Conservation (phyloP, 2,888 invertebrate species). For the Clivina fossor region DNA sequence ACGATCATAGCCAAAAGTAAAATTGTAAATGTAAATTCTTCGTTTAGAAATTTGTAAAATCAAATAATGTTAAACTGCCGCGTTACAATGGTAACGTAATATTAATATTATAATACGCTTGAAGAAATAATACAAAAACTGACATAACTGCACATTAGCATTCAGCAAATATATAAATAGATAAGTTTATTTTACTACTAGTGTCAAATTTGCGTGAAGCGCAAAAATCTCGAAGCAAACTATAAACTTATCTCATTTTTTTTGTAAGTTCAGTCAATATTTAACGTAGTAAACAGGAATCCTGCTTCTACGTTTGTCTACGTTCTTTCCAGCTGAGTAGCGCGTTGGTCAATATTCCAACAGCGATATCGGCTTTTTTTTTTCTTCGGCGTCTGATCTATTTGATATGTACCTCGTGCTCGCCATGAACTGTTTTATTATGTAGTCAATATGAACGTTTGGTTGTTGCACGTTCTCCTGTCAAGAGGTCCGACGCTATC, state of each 20-base stretch:
- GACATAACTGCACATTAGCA: too few species aligned
- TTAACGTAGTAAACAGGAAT: slow-evolving; percentile 3
- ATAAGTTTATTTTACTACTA: too few species aligned
- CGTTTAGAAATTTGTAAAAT: too few species aligned
- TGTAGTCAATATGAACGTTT: slow-evolving; percentile 26
- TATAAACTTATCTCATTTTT: slow-evolving; percentile 21
- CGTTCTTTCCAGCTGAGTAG: neutral
- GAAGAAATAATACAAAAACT: too few species aligned
- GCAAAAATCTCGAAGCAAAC: slow-evolving; percentile 19
- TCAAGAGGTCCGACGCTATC: slow-evolving; percentile 22
- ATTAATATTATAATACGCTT: too few species aligned
- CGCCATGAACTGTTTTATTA: slow-evolving; percentile 31
- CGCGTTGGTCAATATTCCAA: slow-evolving; percentile 29
- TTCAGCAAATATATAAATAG: too few species aligned
- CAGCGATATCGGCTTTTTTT: slow-evolving; percentile 22
- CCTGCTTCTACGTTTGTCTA: neutral
- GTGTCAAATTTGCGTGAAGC: too few species aligned
- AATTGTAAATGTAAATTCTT: too few species aligned
- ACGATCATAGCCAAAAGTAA: too few species aligned
- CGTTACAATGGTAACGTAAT: too few species aligned
- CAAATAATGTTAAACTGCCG: too few species aligned
- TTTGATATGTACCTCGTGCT: slow-evolving; percentile 30
- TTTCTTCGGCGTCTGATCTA: slow-evolving; percentile 29
- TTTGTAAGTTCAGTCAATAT: slow-evolving; percentile 30
- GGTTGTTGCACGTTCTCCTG: slow-evolving; percentile 21